These are phyloP conservation scores for Drosophila sturtevanti DNA, from an alignment of 1,140 invertebrate genomes.

Conservation along the genomic window DNA sequence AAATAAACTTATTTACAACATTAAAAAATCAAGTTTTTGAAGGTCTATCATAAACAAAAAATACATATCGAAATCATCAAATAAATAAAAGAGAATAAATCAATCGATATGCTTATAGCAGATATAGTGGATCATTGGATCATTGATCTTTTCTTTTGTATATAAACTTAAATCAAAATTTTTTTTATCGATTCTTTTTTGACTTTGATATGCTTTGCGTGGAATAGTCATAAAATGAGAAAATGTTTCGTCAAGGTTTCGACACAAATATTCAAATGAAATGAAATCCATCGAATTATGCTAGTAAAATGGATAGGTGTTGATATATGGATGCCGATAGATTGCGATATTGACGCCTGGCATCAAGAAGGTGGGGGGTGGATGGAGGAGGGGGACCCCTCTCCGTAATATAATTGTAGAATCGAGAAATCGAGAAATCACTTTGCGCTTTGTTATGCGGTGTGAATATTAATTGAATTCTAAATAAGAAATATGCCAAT, in stretches of 20 bases:
- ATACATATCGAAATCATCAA: slow-evolving; percentile 6
- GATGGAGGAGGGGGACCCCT: slow-evolving; percentile 3
- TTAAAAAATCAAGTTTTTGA: neutral
- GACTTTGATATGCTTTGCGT: neutral
- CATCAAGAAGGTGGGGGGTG: neutral
- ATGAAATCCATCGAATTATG: slow-evolving; percentile 23
- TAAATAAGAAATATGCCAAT: slow-evolving; percentile 68
- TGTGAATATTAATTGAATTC: slow-evolving; percentile 70
- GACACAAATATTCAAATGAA: slow-evolving; percentile 43
- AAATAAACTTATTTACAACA: slow-evolving; percentile 10
- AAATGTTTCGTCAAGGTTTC: slow-evolving; percentile 63
- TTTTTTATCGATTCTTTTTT: neutral
- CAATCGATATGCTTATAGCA: slow-evolving; percentile 24
- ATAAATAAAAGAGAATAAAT: slow-evolving; percentile 6
- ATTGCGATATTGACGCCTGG: slow-evolving; percentile 46
- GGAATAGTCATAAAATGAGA: slow-evolving; percentile 32
- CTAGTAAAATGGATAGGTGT: slow-evolving; percentile 51
- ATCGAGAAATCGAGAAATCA: slow-evolving; percentile 55
- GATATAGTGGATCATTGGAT: neutral
- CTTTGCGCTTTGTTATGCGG: slow-evolving; percentile 45
- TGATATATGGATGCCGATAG: slow-evolving; percentile 63
- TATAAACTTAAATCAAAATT: neutral
- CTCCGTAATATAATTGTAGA: slow-evolving; percentile 29
- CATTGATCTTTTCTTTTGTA: neutral
- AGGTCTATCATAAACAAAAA: slow-evolving; percentile 16